Base-by-base conservation (phyloP, 2,797 vertebrate species). In the Gallirallus australis region DNA sequence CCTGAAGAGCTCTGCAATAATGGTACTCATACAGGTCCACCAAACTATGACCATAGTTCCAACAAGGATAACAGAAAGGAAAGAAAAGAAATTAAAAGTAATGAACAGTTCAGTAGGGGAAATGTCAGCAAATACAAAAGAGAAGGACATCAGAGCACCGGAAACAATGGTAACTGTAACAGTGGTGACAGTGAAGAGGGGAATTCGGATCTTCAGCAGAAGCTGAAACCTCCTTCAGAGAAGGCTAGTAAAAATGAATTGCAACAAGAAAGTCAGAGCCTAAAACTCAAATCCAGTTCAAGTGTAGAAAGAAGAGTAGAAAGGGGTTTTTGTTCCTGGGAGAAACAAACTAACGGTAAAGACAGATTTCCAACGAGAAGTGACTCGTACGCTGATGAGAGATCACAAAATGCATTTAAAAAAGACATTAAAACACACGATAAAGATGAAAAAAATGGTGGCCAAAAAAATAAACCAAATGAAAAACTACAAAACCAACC, bases 351-450 rank as follows among this genome's bases (percentile, higher is more conserved):
- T 31, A 18, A 64, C 31, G n/a, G 77, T 77, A 97, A 97, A 94
- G 97, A 98, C n/a, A 97, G 91, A 42, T 94, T 88, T 73, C 96
- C 97, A 12, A 57, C 79, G 59, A 98, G 97, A 97, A n/a, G 87
- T 66, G 97, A 97, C 73, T 94, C 78, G 86, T 89, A 89, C 86
- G 85, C 54, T 84, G 96, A 97, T 94, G 98, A 97, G 92, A 97
- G 96, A 82, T 97, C 95, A 90, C 98, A 95, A 89, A 97, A 76
- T 48, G 24, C n/a, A 40, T 95, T 81, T 3, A 97, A 95, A 91
- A 98, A 97, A 94, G 97, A 97, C 48, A 85, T 97, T 57, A 98
- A 97, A 96, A 95, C 95, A 31, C 65, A 95, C 11, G 97, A 95
- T 61, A 98, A 97, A 97, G 92, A 97, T 72, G 98, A 98, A 78